Evolutionary conservation across 2,888 invertebrate species (phyloP).

Genomic region (Therioaphis trifolii): DNA sequence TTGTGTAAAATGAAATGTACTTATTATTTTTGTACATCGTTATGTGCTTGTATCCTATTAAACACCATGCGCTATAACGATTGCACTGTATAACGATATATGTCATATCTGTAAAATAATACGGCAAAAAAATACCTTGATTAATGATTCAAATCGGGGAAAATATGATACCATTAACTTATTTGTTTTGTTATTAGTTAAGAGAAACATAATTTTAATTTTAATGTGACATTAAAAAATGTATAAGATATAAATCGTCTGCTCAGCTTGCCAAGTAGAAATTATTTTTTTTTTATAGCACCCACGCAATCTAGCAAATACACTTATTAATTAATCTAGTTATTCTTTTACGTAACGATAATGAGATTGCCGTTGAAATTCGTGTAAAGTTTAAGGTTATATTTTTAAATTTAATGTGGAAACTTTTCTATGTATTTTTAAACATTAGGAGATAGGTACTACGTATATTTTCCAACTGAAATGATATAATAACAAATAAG

Average conservation of each 20-base stretch:
- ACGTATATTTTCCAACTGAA: background rate
- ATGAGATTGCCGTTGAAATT: slow-evolving; percentile 16
- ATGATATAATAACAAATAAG: background rate
- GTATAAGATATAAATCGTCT: slow-evolving; percentile 30
- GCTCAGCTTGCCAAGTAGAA: slow-evolving; percentile 31
- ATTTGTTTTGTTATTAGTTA: slow-evolving; percentile 9
- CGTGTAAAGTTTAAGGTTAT: too few relatives aligned
- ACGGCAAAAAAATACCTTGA: background rate
- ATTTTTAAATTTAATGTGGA: slow-evolving; percentile 10
- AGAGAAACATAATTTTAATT: slow-evolving; percentile 20
- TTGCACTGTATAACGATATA: too few relatives aligned
- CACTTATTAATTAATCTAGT: slow-evolving; percentile 22
- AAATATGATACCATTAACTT: background rate
- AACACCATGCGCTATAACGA: background rate
- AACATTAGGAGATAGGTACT: background rate
- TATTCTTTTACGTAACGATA: slow-evolving; percentile 5
- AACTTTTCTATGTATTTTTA: background rate
- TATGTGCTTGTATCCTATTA: background rate
- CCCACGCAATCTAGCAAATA: slow-evolving; percentile 18
- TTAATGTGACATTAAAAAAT: slow-evolving; percentile 42
- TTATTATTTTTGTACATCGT: background rate
- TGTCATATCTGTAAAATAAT: too few relatives aligned
- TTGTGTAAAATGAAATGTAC: background rate
- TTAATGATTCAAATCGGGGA: background rate
- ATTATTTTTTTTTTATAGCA: slow-evolving; percentile 11